Evolutionary conservation across 2,797 vertebrate genomes (phyloP).

Genomic region (Alectoris magna): DNA sequence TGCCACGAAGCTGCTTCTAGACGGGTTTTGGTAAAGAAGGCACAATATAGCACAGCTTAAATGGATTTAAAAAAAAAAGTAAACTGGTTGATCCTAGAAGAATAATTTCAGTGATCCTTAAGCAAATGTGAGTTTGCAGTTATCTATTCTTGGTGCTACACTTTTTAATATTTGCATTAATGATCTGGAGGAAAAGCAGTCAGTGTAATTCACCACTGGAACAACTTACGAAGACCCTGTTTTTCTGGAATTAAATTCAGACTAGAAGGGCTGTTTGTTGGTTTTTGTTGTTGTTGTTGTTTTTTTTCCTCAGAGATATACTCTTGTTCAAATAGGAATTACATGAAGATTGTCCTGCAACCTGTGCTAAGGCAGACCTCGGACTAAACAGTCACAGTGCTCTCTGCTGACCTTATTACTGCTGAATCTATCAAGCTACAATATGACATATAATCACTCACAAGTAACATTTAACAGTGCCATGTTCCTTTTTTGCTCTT

Average conservation of each 20-base stretch:
- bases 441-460: neutral
- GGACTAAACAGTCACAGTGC: neutral
- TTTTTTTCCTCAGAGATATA: neutral
- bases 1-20: neutral
- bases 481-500: neutral
- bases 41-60: conserved; percentile 4
- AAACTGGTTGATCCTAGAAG: neutral
- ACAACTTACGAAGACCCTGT: neutral
- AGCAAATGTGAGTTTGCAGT: neutral
- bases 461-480: neutral
- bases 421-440: neutral
- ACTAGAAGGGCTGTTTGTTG: neutral
- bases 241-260: neutral
- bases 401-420: conserved; percentile 7
- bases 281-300: neutral
- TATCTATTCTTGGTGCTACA: neutral
- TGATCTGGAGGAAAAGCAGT: conserved; percentile 16
- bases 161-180: conserved; percentile 17
- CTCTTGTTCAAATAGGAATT: neutral
- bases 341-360: neutral
- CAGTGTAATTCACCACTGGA: neutral
- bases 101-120: neutral
- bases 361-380: neutral
- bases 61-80: neutral
- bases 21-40: conserved; percentile 4